These are phyloP conservation scores for Melanotaenia pygmaea DNA, from an alignment of 2,797 vertebrate genomes.

Conservation along the genomic window DNA sequence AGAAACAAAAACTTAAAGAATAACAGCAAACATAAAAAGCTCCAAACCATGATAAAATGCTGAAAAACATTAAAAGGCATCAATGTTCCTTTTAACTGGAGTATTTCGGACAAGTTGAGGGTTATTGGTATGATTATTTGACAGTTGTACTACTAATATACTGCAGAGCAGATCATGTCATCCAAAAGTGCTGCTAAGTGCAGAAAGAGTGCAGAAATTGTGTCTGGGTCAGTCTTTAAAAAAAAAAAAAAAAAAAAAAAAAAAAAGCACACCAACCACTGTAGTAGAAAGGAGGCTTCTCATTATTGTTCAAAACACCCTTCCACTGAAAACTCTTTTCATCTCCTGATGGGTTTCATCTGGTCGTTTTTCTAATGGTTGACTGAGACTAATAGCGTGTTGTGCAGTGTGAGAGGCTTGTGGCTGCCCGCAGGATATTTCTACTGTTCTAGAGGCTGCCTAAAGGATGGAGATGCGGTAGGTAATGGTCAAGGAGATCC, in stretches of 20 bases:
- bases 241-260: too few species aligned
- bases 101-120: neutral
- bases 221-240: constrained; percentile 26
- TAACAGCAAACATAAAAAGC: neutral
- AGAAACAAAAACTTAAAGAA: neutral
- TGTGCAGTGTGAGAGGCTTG: constrained; percentile 41
- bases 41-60: neutral
- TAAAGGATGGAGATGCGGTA: constrained; percentile 65
- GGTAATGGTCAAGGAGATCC: constrained; percentile 45
- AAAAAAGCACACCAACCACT: constrained; percentile 34
- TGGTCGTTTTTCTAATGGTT: constrained; percentile 53
- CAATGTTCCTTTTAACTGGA: neutral
- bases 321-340: constrained; percentile 42
- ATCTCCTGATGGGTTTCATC: constrained; percentile 52
- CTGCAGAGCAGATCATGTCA: constrained; percentile 17
- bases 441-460: constrained; percentile 40
- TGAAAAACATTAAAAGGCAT: constrained; percentile 5
- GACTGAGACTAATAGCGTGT: constrained; percentile 58
- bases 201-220: constrained; percentile 29
- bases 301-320: constrained; percentile 44
- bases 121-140: constrained; percentile 8
- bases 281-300: constrained; percentile 47
- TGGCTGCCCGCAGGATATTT: constrained; percentile 67
- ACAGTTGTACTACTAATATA: constrained; percentile 4
- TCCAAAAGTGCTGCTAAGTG: constrained; percentile 35